Conservation (phyloP, 2,888 invertebrate species). For the Thysanoteuthis rhombus region DNA sequence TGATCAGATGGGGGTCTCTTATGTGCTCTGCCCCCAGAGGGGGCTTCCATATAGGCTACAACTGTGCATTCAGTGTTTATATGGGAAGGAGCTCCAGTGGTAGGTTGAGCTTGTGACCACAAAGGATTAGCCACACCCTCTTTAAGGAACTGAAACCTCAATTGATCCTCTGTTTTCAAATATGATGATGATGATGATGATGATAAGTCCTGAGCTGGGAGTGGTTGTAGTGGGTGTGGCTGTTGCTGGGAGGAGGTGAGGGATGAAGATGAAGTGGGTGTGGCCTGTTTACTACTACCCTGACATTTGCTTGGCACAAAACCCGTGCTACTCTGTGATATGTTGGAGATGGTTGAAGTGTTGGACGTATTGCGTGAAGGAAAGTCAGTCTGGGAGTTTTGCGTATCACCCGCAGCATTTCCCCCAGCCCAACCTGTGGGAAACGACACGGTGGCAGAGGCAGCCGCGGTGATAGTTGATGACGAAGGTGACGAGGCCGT, state of each 20-base stretch:
- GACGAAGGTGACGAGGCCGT: slow-evolving; percentile 43
- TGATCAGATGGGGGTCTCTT: slow-evolving; percentile 17
- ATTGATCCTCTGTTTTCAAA: slow-evolving; percentile 31
- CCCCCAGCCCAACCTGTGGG: slow-evolving; percentile 15
- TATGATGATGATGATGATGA: slow-evolving; percentile 32
- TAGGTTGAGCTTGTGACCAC: slow-evolving; percentile 27
- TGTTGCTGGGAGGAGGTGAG: neutral
- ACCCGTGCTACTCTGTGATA: slow-evolving; percentile 55
- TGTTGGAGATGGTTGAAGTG: slow-evolving; percentile 49
- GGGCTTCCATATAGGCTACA: slow-evolving; percentile 13
- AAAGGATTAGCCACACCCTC: slow-evolving; percentile 34
- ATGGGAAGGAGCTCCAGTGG: neutral
- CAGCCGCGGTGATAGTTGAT: slow-evolving; percentile 39
- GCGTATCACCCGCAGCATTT: neutral
- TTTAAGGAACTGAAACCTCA: neutral
- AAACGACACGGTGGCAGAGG: slow-evolving; percentile 29
- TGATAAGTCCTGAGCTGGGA: slow-evolving; percentile 17
- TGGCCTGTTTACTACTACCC: slow-evolving; percentile 37
- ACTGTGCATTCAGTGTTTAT: slow-evolving; percentile 15
- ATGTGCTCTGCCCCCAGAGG: neutral
- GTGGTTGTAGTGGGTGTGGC: neutral
- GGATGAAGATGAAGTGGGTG: slow-evolving; percentile 33
- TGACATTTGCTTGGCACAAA: slow-evolving; percentile 50
- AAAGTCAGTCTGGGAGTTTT: slow-evolving; percentile 38
- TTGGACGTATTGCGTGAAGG: slow-evolving; percentile 54